Evolutionary conservation across 2,113 vertebrate genomes (phyloP).

Genomic region (Dromaius novaehollandiae): DNA sequence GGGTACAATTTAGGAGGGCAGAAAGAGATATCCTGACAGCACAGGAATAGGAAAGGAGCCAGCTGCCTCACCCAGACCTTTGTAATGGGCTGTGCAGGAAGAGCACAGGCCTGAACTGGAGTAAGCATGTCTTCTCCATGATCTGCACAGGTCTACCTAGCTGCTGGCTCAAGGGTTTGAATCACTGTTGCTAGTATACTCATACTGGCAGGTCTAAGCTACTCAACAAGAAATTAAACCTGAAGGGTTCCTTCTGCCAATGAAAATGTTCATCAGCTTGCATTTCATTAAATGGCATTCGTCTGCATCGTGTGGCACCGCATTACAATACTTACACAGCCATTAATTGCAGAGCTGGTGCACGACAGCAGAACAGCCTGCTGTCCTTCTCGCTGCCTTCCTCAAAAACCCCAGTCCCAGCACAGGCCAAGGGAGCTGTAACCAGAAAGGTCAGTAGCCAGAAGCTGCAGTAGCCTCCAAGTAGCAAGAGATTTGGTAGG

Average conservation of each 20-base stretch:
- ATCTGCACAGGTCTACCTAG: not conserved
- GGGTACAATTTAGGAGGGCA: not conserved
- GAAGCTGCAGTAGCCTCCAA: not conserved
- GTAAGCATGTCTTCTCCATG: not conserved
- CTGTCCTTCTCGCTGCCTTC: not conserved
- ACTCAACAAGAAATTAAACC: not conserved
- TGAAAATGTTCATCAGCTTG: not conserved
- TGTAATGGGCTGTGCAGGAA: not conserved
- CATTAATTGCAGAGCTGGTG: not conserved
- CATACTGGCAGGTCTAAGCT: not conserved
- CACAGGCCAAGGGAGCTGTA: not conserved
- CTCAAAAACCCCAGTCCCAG: not conserved
- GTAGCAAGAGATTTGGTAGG: not conserved
- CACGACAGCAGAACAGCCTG: not conserved
- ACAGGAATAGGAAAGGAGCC: not conserved
- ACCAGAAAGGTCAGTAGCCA: not conserved
- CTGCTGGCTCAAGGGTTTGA: not conserved
- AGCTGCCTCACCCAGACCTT: not conserved
- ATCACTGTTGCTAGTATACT: fast-evolving
- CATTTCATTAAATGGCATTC: not conserved
- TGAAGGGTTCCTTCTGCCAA: not conserved
- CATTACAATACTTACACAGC: not conserved
- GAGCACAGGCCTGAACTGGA: not conserved
- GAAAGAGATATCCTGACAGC: not conserved
- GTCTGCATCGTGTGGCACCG: not conserved